Base-by-base conservation (phyloP, 92 coral and sea anemone genomes). In the Nematostella vectensis region DNA sequence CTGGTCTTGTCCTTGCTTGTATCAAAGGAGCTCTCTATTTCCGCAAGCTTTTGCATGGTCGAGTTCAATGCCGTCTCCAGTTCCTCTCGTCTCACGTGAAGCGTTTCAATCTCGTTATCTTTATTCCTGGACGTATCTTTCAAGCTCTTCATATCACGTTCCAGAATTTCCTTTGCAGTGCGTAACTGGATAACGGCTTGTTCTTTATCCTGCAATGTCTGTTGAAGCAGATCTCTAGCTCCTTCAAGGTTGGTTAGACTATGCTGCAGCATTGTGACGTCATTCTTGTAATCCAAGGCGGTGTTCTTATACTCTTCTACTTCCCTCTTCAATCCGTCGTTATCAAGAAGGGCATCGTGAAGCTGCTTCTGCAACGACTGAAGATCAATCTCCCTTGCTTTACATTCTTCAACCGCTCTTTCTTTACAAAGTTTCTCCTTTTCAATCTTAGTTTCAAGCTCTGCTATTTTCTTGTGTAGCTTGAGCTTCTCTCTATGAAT, bases 401-500 rank as follows among this genome's bases (percentile, higher is more conserved):
- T 74, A 4, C 31, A 62, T 26, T 89, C 96, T 20, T 85, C 83
- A 20, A 49, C 48, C 48, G 62, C 55, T 58, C 72, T 60, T 26
- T 76, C 82, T 37, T 61, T 60, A 33, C 62, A 75, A 13, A 65
- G 30, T 11, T 57, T 29, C 15, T 74, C 71, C 62, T 76, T 85
- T 44, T 72, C 70, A 2, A 80, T 74, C 48, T 82, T 81, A 13
- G 77, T 70, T 19, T 82, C 80, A 22, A 88, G 59, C 30, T 89
- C 96, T 0, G 87, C 50, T 11, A 63, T 40, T 31, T 68, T 77
- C 71, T 83, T 78, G 54, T 76, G 84, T 30, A 76, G 47, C 0
- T 61, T 77, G 21, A 89, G 67, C 52, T 68, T 66, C 25, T 85
- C 83, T 31, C 78, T 81, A 47, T 85, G 96, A 25, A 70, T 63